Evolutionary conservation across 2,797 vertebrate species (phyloP).

Genomic region (Neosalanx taihuensis): DNA sequence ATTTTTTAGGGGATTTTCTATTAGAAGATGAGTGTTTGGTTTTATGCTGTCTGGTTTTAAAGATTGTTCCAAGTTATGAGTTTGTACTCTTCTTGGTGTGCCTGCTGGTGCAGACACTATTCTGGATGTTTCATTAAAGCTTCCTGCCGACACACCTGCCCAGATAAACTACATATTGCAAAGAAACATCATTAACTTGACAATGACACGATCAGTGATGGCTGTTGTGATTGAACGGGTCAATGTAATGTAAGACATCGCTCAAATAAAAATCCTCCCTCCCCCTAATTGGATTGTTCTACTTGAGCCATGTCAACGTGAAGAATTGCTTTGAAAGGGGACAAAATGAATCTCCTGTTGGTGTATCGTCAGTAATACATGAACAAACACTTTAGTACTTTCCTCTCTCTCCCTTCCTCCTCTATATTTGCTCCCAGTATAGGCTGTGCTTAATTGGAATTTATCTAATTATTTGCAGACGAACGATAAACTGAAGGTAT

Average conservation of each 20-base stretch:
- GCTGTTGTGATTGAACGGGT: conserved; percentile 69
- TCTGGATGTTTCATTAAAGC: conserved; percentile 13
- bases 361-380: neutral
- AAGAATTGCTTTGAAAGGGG: conserved; percentile 43
- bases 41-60: too few relatives aligned
- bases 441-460: too few relatives aligned
- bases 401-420: neutral
- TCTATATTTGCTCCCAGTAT: neutral
- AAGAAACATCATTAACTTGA: conserved; percentile 69
- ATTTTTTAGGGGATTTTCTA: too few relatives aligned
- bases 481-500: too few relatives aligned
- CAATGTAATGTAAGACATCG: conserved; percentile 54
- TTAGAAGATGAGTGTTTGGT: too few relatives aligned
- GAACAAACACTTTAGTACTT: neutral
- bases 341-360: neutral
- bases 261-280: conserved; percentile 64
- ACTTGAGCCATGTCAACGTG: conserved; percentile 45
- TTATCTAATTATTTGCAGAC: too few relatives aligned
- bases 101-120: conserved; percentile 8
- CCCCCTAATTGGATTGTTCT: conserved; percentile 66
- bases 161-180: conserved; percentile 45
- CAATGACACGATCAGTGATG: conserved; percentile 60
- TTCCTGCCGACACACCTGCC: conserved; percentile 62
- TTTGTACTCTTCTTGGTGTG: neutral
- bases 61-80: too few relatives aligned